Base-by-base conservation (phyloP, 1,140 invertebrate species). In the Trigoniulus corallinus region DNA sequence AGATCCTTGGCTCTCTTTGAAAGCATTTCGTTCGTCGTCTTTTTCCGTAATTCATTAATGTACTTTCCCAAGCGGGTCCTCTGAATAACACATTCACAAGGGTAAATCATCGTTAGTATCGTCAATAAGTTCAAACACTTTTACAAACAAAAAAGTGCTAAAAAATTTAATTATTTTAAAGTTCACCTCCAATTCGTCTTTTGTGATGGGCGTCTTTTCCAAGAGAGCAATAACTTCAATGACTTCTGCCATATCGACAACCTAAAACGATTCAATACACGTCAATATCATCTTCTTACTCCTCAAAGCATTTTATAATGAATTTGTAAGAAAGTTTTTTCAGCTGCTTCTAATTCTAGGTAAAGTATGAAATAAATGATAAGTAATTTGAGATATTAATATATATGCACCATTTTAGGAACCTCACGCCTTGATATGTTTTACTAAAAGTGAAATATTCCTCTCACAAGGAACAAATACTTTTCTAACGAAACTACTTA, bases 121-220 rank as follows among this genome's bases (percentile, higher is more conserved):
- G 37, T 39, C 37, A 12, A 18, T 39, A 39, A 13, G 37, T 39
- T 13, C 37, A 39, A 12, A 39, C 37, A 18, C 12, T 39, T 13
- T 39, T 13, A 39, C 12, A 39, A 12, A 39, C 37, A 18, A 39
- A 18, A n/a, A n/a, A n/a, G n/a, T n/a, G 15, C 29, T 15, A 34
- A 7, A 34, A 34, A 7, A 15, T 34, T 7, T 7, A 7, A 34
- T 34, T 15, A 34, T 34, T 15, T 7, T 34, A 7, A 34, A 34
- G 15, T 68, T 70, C 73, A 89, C 88, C 81, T 93, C 88, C 72
- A 94, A 72, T 71, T 86, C 78, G 70, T 94, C 88, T 77, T 88
- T 89, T 69, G 88, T 92, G 72, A 95, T 86, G 68, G 82, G 77
- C 67, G 84, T 82, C 70, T 80, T 84, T 73, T 95, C 91, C 79